Evolutionary conservation across 1,140 invertebrate genomes (phyloP), one percentile per base, ranked within the genome.

Genomic region (Andricus grossulariae): DNA sequence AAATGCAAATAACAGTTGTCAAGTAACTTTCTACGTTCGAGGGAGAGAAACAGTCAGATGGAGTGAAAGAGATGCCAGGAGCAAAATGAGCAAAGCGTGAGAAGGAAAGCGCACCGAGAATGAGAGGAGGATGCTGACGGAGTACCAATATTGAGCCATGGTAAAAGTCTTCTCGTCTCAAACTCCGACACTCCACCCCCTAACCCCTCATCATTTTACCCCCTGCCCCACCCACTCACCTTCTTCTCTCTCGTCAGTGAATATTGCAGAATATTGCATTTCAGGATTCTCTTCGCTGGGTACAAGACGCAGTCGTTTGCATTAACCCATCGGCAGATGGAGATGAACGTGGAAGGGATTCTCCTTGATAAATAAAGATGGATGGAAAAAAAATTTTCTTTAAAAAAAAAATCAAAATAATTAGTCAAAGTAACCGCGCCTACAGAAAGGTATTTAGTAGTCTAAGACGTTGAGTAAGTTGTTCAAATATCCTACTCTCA

Each of bases 1-100:
- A 88, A 88, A 88, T 88, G 86, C 86, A 88, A 88, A 88, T 87
- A 88, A 86, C 81, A 86, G 84, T 88, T 88, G 84, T 86, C 85
- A 84, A 88, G 84, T 88, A 85, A 87, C 77, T 87, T 84, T 80
- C 84, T 83, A 82, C 71, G 52, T 75, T 71, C 18, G 54, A 45
- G 45, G 32, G 45, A 74, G 78, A 72, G 75, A 55, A 50, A 77
- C 52, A 72, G 51, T 21, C 45, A 73, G 70, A 80, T 80, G 77
- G 75, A 83, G 83, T 71, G 52, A 51, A 72, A 73, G 66, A 54
- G 55, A 77, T 73, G n/a, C 25, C 54, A 45, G 16, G 39, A 60
- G 73, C 73, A 76, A 80, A 76, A 80, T 75, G 77, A 73, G 71
- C 21, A 77, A 70, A 50, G 76, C 70, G 50, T 57, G 76, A 79